Evolutionary conservation across 2,888 invertebrate species (phyloP).

Genomic region (Dermolepida albohirtum): DNA sequence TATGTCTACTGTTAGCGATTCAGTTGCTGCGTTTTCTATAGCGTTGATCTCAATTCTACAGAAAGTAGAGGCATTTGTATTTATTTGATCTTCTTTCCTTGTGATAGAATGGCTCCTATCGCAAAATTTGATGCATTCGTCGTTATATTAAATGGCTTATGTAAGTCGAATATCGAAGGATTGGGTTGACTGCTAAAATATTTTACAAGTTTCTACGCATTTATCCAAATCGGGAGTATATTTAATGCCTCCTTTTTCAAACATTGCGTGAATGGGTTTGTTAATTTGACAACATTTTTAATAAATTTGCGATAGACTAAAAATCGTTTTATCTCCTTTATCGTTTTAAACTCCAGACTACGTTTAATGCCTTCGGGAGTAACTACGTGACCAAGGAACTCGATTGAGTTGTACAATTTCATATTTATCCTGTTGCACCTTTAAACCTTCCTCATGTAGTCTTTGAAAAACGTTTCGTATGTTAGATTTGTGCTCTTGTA

Average conservation of each 20-base stretch:
- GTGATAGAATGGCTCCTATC: conserved; percentile 54
- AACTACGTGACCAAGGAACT: conserved; percentile 39
- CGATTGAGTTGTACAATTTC: conserved; percentile 26
- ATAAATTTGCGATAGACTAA: conserved; percentile 58
- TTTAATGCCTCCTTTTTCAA: conserved; percentile 13
- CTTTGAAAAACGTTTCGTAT: conserved; percentile 40
- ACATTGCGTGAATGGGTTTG: too few relatives aligned
- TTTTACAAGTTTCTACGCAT: conserved; percentile 44
- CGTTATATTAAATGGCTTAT: conserved; percentile 30
- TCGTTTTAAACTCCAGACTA: not conserved
- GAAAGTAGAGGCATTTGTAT: too few relatives aligned
- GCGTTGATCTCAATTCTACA: too few relatives aligned
- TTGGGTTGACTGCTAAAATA: conserved; percentile 38
- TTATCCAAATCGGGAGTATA: conserved; percentile 44
- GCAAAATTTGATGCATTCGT: conserved; percentile 58
- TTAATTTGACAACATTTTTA: not conserved
- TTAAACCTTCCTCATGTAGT: conserved; percentile 35
- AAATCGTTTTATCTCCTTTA: not conserved
- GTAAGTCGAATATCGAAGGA: too few relatives aligned
- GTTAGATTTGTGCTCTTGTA: conserved; percentile 45
- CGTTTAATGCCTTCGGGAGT: too few relatives aligned
- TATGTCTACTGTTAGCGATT: too few relatives aligned
- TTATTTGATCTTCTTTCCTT: too few relatives aligned
- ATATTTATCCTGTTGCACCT: conserved; percentile 44
- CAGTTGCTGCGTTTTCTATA: too few relatives aligned